These are phyloP conservation scores for Paragorgia papillata DNA, from an alignment of 92 coral and sea anemone species.

Conservation along the genomic window DNA sequence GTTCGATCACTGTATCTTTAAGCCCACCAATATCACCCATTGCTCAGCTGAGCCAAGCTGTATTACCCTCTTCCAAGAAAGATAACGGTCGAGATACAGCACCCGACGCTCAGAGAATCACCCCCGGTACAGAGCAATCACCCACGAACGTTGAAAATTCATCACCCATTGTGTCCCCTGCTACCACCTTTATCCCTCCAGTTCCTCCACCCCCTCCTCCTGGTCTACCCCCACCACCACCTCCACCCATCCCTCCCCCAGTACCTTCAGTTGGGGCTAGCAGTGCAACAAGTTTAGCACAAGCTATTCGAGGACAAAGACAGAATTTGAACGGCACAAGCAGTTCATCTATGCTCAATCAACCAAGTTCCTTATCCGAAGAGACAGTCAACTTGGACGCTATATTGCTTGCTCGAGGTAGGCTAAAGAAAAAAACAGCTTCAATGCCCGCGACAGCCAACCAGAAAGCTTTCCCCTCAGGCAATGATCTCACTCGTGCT, in stretches of 20 bases:
- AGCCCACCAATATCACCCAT: background rate
- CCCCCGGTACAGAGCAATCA: background rate
- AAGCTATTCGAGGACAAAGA: background rate
- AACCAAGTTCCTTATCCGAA: conserved; percentile 13
- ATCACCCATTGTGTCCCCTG: background rate
- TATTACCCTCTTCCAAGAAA: background rate
- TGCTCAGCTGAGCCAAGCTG: background rate
- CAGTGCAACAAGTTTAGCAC: background rate
- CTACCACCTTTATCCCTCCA: background rate
- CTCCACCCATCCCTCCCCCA: conserved; percentile 34
- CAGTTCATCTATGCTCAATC: conserved; percentile 5
- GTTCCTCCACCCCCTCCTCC: background rate
- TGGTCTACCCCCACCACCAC: conserved; percentile 42
- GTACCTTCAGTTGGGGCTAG: background rate
- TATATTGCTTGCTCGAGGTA: conserved; percentile 7
- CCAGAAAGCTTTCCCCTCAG: conserved; percentile 13
- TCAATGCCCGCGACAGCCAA: background rate
- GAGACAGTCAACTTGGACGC: conserved; percentile 29
- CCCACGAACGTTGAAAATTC: background rate
- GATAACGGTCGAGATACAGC: background rate
- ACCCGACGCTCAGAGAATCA: too few species aligned
- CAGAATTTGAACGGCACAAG: background rate
- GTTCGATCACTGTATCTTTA: background rate
- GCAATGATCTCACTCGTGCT: conserved; percentile 35
- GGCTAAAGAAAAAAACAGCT: conserved; percentile 1